Evolutionary conservation across 2,888 invertebrate genomes (phyloP).

Genomic region (Lycaena phlaeas): DNA sequence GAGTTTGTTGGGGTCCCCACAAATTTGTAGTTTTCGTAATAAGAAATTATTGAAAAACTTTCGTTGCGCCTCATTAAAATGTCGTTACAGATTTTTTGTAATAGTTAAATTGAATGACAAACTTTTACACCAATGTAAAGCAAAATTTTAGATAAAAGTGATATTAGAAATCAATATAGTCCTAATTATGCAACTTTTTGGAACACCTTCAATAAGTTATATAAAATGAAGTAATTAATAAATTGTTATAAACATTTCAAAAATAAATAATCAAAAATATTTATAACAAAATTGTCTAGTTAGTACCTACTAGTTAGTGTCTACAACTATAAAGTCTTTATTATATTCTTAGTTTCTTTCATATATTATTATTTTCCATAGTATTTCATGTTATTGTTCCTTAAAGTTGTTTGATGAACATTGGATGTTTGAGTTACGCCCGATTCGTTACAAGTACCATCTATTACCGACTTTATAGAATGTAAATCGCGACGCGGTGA

Average conservation of each 20-base stretch:
- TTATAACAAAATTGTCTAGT: too few species aligned
- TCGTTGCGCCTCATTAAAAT: constrained; percentile 5
- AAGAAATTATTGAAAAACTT: constrained; percentile 9
- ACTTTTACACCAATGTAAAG: background rate
- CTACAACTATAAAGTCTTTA: too few species aligned
- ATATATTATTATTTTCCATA: too few species aligned
- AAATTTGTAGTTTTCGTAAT: constrained; percentile 5
- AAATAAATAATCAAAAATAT: too few species aligned
- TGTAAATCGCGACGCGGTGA: constrained; percentile 52
- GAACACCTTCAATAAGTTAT: too few species aligned
- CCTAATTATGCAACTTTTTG: too few species aligned
- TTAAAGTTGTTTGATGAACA: background rate
- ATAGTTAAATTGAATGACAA: background rate
- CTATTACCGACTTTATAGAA: constrained; percentile 50
- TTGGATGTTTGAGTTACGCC: constrained; percentile 6
- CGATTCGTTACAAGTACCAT: constrained; percentile 31
- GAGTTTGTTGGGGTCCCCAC: constrained; percentile 26
- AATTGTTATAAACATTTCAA: too few species aligned
- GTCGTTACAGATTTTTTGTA: constrained; percentile 3
- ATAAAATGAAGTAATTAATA: too few species aligned
- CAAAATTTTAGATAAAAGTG: background rate
- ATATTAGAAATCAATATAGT: too few species aligned
- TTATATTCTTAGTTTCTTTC: too few species aligned
- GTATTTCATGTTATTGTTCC: background rate
- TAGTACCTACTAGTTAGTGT: too few species aligned